Percentiles rank a stretch among this genome's conserved stretches.
Conservation (phyloP, 2,888 invertebrate species). For the Spodoptera picta region DNA sequence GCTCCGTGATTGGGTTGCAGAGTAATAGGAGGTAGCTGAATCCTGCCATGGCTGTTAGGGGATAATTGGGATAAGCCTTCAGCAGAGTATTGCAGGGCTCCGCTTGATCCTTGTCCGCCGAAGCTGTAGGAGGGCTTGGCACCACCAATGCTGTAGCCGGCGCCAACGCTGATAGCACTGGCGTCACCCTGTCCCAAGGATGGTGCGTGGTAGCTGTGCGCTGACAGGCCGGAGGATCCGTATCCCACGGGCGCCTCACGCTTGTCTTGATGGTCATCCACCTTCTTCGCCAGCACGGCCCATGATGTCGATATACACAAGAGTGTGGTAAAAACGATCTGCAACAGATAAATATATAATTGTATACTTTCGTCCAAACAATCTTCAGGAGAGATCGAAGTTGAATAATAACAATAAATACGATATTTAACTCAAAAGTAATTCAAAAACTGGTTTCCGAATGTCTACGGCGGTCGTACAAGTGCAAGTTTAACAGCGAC, state of each 20-base stretch:
- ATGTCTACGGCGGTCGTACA: slow-evolving; percentile 56
- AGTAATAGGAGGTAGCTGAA: slow-evolving; percentile 80
- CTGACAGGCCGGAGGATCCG: slow-evolving; percentile 59
- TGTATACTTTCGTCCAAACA: slow-evolving; percentile 43
- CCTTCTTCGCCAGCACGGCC: slow-evolving; percentile 73
- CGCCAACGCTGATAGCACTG: slow-evolving; percentile 81
- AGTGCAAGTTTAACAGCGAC: slow-evolving; percentile 71
- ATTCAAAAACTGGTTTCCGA: slow-evolving; percentile 72
- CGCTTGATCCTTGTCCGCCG: slow-evolving; percentile 69
- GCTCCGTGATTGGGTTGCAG: slow-evolving; percentile 75
- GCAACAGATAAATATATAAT: slow-evolving; percentile 65
- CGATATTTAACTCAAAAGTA: slow-evolving; percentile 63
- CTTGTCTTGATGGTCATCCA: slow-evolving; percentile 80
- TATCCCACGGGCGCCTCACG: slow-evolving; percentile 78
- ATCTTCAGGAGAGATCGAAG: slow-evolving; percentile 36
- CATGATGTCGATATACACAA: slow-evolving; percentile 77
- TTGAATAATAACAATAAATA: slow-evolving; percentile 50
- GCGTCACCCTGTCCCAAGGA: slow-evolving; percentile 75
- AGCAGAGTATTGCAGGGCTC: slow-evolving; percentile 68
- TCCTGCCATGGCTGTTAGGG: slow-evolving; percentile 70
- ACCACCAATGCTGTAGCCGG: slow-evolving; percentile 84
- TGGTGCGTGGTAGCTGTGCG: slow-evolving; percentile 63
- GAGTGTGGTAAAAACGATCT: slow-evolving; percentile 79
- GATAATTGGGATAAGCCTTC: slow-evolving; percentile 65
- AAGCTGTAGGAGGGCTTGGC: slow-evolving; percentile 75